These are phyloP conservation scores for Torymus texanus DNA, from an alignment of 2,888 invertebrate species.

Conservation along the genomic window DNA sequence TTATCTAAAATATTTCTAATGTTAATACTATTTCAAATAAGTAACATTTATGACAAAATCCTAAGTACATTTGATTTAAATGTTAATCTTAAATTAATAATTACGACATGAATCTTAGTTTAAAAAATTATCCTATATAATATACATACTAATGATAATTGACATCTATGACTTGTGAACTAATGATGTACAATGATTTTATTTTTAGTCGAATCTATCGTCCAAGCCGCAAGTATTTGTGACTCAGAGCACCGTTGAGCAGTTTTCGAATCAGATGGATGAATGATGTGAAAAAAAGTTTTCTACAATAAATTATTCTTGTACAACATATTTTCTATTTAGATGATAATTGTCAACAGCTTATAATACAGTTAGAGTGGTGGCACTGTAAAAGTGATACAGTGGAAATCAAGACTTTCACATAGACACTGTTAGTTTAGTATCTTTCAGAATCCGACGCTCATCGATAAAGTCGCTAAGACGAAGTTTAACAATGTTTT, in stretches of 20 bases:
- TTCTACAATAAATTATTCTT: constrained; percentile 49
- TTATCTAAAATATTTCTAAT: too few species aligned
- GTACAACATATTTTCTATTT: constrained; percentile 39
- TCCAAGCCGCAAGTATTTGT: constrained; percentile 69
- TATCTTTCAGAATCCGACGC: too few species aligned
- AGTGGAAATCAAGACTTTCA: too few species aligned
- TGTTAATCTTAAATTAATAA: too few species aligned
- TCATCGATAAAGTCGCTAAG: too few species aligned
- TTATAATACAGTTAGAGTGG: constrained; percentile 8
- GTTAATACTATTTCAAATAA: too few species aligned
- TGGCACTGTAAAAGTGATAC: background rate
- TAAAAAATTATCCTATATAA: background rate
- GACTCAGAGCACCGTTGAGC: constrained; percentile 67
- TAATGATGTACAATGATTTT: constrained; percentile 36
- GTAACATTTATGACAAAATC: too few species aligned
- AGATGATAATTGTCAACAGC: constrained; percentile 35
- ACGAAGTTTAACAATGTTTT: too few species aligned
- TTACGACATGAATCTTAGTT: too few species aligned
- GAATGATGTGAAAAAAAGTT: constrained; percentile 57
- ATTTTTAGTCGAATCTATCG: constrained; percentile 64
- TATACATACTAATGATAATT: too few species aligned
- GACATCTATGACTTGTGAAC: background rate
- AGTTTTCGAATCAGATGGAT: constrained; percentile 66
- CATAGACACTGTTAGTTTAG: too few species aligned
- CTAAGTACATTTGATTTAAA: too few species aligned